Evolutionary conservation across 2,113 vertebrate species (phyloP).

Genomic region (Acrocephalus arundinaceus): DNA sequence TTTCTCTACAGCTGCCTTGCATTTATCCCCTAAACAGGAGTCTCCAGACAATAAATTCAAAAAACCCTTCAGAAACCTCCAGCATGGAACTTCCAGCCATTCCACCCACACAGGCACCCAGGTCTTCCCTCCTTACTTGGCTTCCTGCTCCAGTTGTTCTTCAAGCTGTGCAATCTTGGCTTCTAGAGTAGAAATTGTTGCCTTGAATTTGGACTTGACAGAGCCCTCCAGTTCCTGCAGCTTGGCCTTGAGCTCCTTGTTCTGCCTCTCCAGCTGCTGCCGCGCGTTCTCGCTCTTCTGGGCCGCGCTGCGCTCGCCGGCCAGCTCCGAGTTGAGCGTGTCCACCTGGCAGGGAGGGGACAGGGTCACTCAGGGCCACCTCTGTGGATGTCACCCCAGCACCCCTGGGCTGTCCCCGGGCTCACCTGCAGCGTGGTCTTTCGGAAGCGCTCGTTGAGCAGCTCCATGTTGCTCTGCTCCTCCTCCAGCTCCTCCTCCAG

Average conservation of each 20-base stretch:
- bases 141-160: constrained; percentile 96
- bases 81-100: background rate
- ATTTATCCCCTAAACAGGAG: fast-evolving
- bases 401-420: background rate
- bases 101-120: background rate
- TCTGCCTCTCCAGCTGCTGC: constrained; percentile 94
- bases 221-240: constrained; percentile 93
- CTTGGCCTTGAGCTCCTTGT: constrained; percentile 96
- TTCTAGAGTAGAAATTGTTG: constrained; percentile 90
- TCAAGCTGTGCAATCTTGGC: constrained; percentile 94
- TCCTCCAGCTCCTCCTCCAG: constrained; percentile 97
- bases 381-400: fast-evolving
- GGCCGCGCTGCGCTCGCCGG: constrained; percentile 83
- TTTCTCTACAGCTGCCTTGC: background rate
- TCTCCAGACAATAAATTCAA: background rate
- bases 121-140: constrained; percentile 81
- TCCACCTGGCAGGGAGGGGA: constrained; percentile 80
- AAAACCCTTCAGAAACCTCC: background rate
- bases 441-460: constrained; percentile 94
- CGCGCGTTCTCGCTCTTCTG: constrained; percentile 95
- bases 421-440: constrained; percentile 91
- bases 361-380: background rate
- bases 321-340: constrained; percentile 85
- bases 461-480: constrained; percentile 96
- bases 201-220: constrained; percentile 96